These are phyloP conservation scores for Heliconius hortense DNA, from an alignment of 2,888 invertebrate species.

Conservation along the genomic window DNA sequence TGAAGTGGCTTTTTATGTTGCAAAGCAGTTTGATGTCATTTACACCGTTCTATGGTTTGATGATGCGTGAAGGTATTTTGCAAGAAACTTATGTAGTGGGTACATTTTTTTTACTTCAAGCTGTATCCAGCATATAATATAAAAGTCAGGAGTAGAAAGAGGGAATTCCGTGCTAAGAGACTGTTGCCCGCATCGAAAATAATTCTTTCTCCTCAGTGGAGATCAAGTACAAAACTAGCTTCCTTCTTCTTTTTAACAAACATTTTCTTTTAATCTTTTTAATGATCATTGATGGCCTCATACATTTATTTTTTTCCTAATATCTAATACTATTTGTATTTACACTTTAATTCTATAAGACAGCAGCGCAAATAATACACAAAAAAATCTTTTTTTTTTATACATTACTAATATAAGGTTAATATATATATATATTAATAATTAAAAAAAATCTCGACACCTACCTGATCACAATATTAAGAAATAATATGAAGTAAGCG, in stretches of 20 bases:
- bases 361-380: neutral
- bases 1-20: conserved; percentile 37
- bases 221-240: no score
- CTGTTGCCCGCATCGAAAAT: no score
- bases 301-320: neutral
- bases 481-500: neutral
- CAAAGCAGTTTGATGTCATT: conserved; percentile 41
- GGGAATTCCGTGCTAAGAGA: no score
- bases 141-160: no score
- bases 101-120: neutral
- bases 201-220: no score
- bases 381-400: neutral
- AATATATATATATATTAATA: no score
- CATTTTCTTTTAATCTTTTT: no score
- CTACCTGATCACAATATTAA: neutral
- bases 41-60: conserved; percentile 38
- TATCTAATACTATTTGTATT: neutral
- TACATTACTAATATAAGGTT: neutral
- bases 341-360: neutral
- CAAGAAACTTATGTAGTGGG: conserved; percentile 23
- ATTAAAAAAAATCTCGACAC: no score
- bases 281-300: no score
- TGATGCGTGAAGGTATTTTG: conserved; percentile 40
- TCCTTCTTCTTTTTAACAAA: no score
- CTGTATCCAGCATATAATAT: no score